Evolutionary conservation across 92 coral and sea anemone species (phyloP), one percentile per base, ranked within the genome.

Genomic region (Chrysogorgia sp.): DNA sequence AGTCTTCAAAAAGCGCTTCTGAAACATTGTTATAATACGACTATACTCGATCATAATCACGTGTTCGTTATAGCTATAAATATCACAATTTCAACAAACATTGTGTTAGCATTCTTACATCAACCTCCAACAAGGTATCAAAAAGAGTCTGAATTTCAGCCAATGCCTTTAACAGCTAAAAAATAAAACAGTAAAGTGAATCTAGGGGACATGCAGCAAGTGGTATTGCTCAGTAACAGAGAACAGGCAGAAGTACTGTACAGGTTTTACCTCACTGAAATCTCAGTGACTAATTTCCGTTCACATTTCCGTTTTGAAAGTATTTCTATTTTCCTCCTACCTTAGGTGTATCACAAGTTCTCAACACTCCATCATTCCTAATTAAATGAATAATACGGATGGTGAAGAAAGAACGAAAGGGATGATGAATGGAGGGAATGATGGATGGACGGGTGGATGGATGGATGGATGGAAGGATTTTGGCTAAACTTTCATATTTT

Each of bases 91-190:
- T n/a, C n/a, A n/a, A n/a, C n/a, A n/a, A n/a, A n/a, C n/a, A n/a
- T n/a, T n/a, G n/a, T n/a, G n/a, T n/a, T n/a, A n/a, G n/a, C n/a
- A n/a, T n/a, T 83, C 90, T 87, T 70, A 92, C 97, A 78, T 92
- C 97, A 62, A 93, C 98, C 79, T 93, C 90, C 34, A 93, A 83
- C 48, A 93, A 52, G 25, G 90, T 91, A 87, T 93, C 97, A 45
- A 91, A 82, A 55, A 83, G 98, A 41, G 76, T 83, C 77, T 91
- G 98, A 59, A 93, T 85, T 40, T 91, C 92, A 72, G 90, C 92
- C 34, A 93, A 76, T 25, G 98, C 98, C 71, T 91, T 91, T 40
- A 93, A 60, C 25, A 93, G 83, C 98, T 93, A 62, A 19, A 62
- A 55, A 20, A 33, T 26, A 75, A 8, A 32, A 32, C 7, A 34